Evolutionary conservation across 2,113 vertebrate species (phyloP).

Genomic region (Ictidomys tridecemlineatus): DNA sequence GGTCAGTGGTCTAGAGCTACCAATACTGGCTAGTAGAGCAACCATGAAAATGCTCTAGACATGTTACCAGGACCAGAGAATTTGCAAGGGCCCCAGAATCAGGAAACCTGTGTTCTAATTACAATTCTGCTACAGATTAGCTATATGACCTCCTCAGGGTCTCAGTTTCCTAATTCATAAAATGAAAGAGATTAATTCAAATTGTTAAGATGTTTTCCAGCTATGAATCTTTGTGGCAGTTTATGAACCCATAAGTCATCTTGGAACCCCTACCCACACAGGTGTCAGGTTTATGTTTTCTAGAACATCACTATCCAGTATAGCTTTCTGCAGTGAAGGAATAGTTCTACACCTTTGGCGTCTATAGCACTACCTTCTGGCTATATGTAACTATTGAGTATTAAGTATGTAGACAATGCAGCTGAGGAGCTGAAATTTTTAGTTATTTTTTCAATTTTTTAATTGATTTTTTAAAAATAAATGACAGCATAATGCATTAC

Average conservation of each 20-base stretch:
- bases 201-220: neutral
- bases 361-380: neutral
- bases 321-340: constrained; percentile 21
- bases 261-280: neutral
- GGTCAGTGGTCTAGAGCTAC: neutral
- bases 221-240: constrained; percentile 8
- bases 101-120: constrained; percentile 36
- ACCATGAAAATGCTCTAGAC: neutral
- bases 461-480: too few relatives aligned
- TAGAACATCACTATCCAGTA: neutral
- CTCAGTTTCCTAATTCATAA: constrained; percentile 31
- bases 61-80: neutral
- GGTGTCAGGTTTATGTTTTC: neutral
- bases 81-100: neutral
- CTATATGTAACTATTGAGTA: neutral
- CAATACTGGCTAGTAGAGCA: neutral
- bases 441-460: too few relatives aligned
- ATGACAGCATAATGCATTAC: too few relatives aligned
- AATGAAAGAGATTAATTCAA: constrained; percentile 8
- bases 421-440: neutral
- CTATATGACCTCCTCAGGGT: neutral
- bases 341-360: neutral
- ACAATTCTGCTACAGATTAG: neutral
- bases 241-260: constrained; percentile 15
- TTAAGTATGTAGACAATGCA: neutral